These are phyloP conservation scores for Macrotis lagotis DNA, from an alignment of 2,113 vertebrate species.

Conservation along the genomic window DNA sequence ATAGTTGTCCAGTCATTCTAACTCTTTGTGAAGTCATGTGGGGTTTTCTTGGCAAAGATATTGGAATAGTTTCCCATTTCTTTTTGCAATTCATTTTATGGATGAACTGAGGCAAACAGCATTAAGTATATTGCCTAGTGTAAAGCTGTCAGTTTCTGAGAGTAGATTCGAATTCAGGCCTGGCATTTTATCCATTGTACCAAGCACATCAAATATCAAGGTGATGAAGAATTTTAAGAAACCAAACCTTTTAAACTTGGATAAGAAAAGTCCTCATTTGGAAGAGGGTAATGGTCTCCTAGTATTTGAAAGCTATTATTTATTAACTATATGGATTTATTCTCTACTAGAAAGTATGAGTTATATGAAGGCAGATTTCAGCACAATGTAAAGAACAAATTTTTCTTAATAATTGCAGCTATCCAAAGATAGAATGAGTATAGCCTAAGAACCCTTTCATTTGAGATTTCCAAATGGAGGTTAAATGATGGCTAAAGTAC, in stretches of 20 bases:
- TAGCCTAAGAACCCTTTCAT: background rate
- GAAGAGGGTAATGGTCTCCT: background rate
- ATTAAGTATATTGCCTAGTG: background rate
- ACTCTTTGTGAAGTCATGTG: background rate
- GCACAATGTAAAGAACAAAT: background rate
- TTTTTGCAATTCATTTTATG: background rate
- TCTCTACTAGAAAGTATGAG: background rate
- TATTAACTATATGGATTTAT: background rate
- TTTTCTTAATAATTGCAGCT: background rate
- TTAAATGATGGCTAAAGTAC: background rate
- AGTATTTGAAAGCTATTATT: background rate
- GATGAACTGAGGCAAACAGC: background rate
- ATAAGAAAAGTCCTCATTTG: background rate
- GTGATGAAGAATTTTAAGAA: background rate
- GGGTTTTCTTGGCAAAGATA: background rate
- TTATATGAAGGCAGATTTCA: background rate
- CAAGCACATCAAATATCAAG: background rate
- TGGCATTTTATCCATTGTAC: background rate
- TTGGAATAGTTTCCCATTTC: background rate
- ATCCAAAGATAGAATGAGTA: background rate
- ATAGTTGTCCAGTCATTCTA: background rate
- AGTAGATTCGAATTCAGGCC: background rate
- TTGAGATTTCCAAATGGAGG: background rate
- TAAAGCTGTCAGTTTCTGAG: background rate
- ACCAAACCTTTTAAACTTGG: background rate